Base-by-base conservation (phyloP, 2,797 vertebrate species). In the Schizopygopsis malacanthus region DNA sequence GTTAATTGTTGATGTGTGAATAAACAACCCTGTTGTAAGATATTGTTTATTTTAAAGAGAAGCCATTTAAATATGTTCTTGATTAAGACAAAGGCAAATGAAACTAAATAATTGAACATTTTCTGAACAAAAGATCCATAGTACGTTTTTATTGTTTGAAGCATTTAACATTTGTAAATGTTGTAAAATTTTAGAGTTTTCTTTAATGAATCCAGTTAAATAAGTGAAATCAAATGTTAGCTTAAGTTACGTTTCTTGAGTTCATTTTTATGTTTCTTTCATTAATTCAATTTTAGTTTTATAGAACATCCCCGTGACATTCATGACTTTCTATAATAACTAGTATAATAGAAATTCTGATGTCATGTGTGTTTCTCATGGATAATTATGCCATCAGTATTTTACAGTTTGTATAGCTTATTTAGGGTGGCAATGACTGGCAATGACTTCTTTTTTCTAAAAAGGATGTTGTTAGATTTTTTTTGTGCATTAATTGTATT, bases 1-100 rank as follows among this genome's bases (percentile, higher is more conserved):
- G 72, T 37, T 56, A 11, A 39, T n/a, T 77, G 82, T 56, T 56
- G 33, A 41, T 41, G 75, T 61, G 54, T 79, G 33, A 39, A 9
- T 79, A 39, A 77, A 56, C 50, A 39, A n/a, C 18, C 6, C 50
- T 39, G 9, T 39, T 20, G 28, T 39, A 20, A 56, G 18, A 54
- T 22, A 20, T 11, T 77, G 28, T 45, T 28, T 63, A 16, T 54
- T 18, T 45, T 63, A 45, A 56, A 63, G 7, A 1, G 69, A 79
- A 79, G 15, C 41, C 33, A 41, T 77, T 77, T 59, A 37, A 37
- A 76, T 11, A 6, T 12, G 67, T 18, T 1, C 20, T 1, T 20
- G 33, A 20, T 45, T 4, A 9, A 12, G 50, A 56, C 18, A 56
- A n/a, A 56, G 33, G 18, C 33, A 79, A 79, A 61, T 61, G 0